phyloP scores from a whole-genome alignment of 1,140 invertebrate species.

The Hesperophylax magnus region DNA sequence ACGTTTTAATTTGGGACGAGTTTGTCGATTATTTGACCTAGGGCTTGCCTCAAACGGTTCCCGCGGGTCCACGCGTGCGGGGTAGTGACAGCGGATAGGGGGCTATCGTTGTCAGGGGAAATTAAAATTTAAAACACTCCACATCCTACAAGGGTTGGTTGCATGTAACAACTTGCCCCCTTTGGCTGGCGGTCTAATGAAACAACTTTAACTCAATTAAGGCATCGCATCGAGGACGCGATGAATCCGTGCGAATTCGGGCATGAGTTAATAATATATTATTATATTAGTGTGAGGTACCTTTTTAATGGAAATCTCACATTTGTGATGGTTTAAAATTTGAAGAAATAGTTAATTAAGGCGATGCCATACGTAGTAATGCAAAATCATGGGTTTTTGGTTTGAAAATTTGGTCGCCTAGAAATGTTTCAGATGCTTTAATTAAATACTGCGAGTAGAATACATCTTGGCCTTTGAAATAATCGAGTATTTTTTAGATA shows the following conservation, averaged over 20 bases:
- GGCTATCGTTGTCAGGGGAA: constrained; percentile 14
- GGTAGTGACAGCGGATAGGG: background rate
- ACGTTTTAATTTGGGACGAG: background rate
- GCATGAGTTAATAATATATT: background rate
- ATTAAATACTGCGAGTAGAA: too few species aligned
- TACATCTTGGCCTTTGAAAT: too few species aligned
- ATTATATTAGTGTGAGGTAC: too few species aligned
- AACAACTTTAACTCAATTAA: constrained; percentile 21
- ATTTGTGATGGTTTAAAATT: too few species aligned
- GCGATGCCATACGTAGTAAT: too few species aligned
- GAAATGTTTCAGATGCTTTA: too few species aligned
- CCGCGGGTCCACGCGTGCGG: background rate
- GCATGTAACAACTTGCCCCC: too few species aligned
- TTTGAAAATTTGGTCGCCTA: too few species aligned
- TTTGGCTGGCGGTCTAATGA: background rate
- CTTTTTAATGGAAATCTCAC: too few species aligned
- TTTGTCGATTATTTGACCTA: constrained; percentile 16
- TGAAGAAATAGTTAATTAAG: too few species aligned
- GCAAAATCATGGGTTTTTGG: too few species aligned
- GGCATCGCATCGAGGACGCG: background rate
- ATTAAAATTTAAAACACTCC: constrained; percentile 30
- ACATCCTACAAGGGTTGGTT: background rate
- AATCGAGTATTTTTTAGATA: too few species aligned
- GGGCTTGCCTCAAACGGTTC: background rate
- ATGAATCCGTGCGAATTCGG: background rate